Conservation (phyloP, 53 echinoderm and acorn worm genomes). For the Henricia sp. region DNA sequence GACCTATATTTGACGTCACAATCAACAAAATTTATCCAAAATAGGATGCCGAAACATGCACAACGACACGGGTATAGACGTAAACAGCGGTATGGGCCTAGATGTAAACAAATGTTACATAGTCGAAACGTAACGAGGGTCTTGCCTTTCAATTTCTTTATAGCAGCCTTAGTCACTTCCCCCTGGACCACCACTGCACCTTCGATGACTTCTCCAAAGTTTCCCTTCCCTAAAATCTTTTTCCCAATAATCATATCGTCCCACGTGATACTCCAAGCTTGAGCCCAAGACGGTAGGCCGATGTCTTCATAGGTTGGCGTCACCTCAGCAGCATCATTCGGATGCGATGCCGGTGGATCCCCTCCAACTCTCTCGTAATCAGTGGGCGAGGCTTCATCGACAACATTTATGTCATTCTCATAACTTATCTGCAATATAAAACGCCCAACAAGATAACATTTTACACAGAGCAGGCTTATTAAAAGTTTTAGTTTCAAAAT, state of each 20-base stretch:
- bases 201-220: constrained; percentile 28
- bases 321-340: too few relatives aligned
- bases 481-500: too few relatives aligned
- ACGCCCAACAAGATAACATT: not conserved
- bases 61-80: not conserved
- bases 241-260: not conserved
- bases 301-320: constrained; percentile 21
- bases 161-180: constrained; percentile 9
- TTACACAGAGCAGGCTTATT: not conserved
- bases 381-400: not conserved
- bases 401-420: not conserved
- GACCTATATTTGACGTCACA: not conserved
- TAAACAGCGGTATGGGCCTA: not conserved
- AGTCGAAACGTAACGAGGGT: not conserved
- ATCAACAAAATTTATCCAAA: not conserved
- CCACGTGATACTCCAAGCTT: not conserved
- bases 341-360: not conserved
- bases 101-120: not conserved
- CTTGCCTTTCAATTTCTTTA: constrained; percentile 27
- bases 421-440: not conserved
- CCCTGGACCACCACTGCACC: constrained; percentile 21
- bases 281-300: constrained; percentile 43
- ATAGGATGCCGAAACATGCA: not conserved
- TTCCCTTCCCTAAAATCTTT: not conserved
- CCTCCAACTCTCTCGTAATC: constrained; percentile 7